Evolutionary conservation across 64 coral and sea anemone species (phyloP).

Genomic region (Porites lutea): DNA sequence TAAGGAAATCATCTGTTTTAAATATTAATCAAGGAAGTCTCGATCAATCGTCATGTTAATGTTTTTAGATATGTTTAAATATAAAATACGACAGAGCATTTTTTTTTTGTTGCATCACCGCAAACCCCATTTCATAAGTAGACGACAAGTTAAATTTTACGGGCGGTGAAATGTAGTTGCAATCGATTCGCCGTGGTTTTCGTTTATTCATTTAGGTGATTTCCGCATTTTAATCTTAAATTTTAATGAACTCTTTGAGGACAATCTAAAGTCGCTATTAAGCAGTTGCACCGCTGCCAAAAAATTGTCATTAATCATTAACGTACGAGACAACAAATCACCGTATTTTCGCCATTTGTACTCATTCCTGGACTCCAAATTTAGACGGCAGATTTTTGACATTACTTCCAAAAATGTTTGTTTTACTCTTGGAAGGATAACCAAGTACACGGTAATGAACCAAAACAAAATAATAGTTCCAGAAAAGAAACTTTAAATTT

Average conservation of each 20-base stretch:
- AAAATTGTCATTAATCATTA: neutral
- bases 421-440: too few species aligned
- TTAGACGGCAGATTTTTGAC: neutral
- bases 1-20: too few species aligned
- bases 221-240: slow-evolving; percentile 34
- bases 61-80: too few species aligned
- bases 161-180: neutral
- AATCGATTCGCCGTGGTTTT: neutral
- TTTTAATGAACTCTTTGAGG: slow-evolving; percentile 22
- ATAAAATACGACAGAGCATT: neutral
- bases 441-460: too few species aligned
- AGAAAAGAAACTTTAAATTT: neutral
- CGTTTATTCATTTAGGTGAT: neutral
- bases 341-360: neutral
- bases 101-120: neutral
- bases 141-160: neutral
- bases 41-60: too few species aligned
- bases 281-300: neutral
- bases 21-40: too few species aligned
- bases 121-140: neutral
- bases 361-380: too few species aligned
- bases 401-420: neutral
- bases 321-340: neutral
- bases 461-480: too few species aligned
- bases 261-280: neutral